These are phyloP conservation scores for Caenorhabditis afra DNA, from an alignment of 2,888 invertebrate species.

Conservation along the genomic window DNA sequence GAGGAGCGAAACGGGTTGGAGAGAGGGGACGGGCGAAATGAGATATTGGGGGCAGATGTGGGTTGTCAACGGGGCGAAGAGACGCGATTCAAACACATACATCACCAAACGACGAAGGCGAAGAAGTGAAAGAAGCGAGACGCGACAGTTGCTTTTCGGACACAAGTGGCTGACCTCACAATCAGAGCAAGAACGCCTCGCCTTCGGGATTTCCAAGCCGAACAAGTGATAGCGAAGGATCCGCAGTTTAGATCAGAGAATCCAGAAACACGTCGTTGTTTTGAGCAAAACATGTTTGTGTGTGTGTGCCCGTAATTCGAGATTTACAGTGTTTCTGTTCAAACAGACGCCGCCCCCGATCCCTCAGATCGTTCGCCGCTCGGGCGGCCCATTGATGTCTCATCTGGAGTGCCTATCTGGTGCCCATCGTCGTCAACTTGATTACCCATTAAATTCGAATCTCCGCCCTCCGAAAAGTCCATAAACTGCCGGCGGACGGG, in stretches of 20 bases:
- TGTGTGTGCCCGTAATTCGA: no score
- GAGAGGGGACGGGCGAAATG: slow-evolving; percentile 21
- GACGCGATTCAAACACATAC: slow-evolving; percentile 22
- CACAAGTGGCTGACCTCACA: neutral
- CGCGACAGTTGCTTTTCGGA: slow-evolving; percentile 19
- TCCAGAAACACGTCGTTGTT: no score
- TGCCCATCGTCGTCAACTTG: slow-evolving; percentile 28
- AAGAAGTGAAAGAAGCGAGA: slow-evolving; percentile 15
- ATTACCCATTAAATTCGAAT: slow-evolving; percentile 55
- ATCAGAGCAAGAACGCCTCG: neutral
- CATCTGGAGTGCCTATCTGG: slow-evolving; percentile 12
- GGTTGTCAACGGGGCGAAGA: slow-evolving; percentile 7
- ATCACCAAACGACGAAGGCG: slow-evolving; percentile 19
- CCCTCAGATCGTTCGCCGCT: slow-evolving; percentile 11
- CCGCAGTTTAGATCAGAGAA: no score
- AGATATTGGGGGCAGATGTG: slow-evolving; percentile 38
- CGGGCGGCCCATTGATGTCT: slow-evolving; percentile 9
- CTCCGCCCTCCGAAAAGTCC: slow-evolving; percentile 46
- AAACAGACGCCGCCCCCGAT: neutral
- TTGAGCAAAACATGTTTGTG: no score
- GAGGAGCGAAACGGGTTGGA: slow-evolving; percentile 19
- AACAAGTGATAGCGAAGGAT: no score
- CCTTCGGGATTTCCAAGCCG: no score
- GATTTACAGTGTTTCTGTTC: neutral
- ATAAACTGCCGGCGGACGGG: slow-evolving; percentile 12